Evolutionary conservation across 2,888 invertebrate genomes (phyloP), one percentile per base, ranked within the genome.

Genomic region (Scaeva pyrastri): DNA sequence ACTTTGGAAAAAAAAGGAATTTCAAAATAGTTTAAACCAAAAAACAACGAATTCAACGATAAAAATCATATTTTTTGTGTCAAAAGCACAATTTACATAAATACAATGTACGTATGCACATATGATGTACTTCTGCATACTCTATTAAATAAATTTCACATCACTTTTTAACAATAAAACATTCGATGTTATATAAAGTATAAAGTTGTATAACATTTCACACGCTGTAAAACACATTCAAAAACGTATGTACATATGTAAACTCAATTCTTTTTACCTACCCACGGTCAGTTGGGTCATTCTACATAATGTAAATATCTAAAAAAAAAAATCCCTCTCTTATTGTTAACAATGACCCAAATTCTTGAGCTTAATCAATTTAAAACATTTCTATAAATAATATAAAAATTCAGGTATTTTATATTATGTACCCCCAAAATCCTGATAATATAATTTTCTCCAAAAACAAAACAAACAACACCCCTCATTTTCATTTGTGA

Each of bases 261-360:
- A 23, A 21, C 21, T 6, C 1, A 19, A 26, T 12, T 36, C 12
- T 31, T 36, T 58, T 56, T 16, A 36, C 19, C 16, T 12, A 60
- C n/a, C 2, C 68, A 39, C 39, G 52, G 39, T 52, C 52, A 52
- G 31, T 8, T 31, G 8, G 23, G 52, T 52, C 52, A 52, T 48
- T 31, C 48, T 19, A 48, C 14, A 26, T 52, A 14, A 52, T 52
- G 39, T 39, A 39, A 21, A 68, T n/a, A 14, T 39, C 26, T 48
- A 56, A 39, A 36, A 74, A 64, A 39, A 16, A 12, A 55, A 31
- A 48, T 41, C n/a, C 43, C n/a, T 66, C 73, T 60, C 70, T 50
- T n/a, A n/a, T n/a, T 50, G 19, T 55, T 70, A 84, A 74, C 79
- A 79, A 31, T 84, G 79, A 84, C 83, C 73, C 79, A 78, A 73